Conservation (phyloP, 2,797 vertebrate species). For the Acestrorhynchus altus region DNA sequence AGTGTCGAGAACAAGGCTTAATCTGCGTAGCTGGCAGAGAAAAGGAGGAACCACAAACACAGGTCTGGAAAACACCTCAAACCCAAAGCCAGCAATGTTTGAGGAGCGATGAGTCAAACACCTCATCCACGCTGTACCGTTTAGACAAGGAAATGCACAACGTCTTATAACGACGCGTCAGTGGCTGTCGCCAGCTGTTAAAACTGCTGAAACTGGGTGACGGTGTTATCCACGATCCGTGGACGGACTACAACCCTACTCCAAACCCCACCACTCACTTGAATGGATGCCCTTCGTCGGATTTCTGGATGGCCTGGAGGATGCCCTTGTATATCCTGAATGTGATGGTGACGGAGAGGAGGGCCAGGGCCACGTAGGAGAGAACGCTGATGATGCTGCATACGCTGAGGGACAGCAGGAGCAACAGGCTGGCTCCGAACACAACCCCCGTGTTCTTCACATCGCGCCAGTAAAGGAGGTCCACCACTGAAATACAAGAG, state of each 20-base stretch:
- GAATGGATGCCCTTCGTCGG: slow-evolving; percentile 95
- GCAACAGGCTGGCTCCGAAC: slow-evolving; percentile 90
- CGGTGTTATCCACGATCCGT: too few species aligned
- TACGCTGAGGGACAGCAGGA: slow-evolving; percentile 91
- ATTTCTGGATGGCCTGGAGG: slow-evolving; percentile 97
- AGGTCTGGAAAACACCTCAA: background rate
- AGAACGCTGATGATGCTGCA: slow-evolving; percentile 96
- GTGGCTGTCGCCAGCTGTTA: too few species aligned
- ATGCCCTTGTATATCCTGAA: slow-evolving; percentile 98
- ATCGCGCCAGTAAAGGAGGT: slow-evolving; percentile 97
- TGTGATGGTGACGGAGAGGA: slow-evolving; percentile 93
- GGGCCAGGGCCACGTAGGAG: slow-evolving; percentile 91
- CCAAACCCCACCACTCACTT: slow-evolving; percentile 80
- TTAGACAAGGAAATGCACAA: too few species aligned
- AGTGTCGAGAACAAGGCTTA: slow-evolving; percentile 41
- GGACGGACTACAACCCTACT: too few species aligned
- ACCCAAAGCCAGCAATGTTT: background rate
- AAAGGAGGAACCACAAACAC: slow-evolving; percentile 15
- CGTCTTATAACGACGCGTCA: too few species aligned
- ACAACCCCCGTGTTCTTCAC: slow-evolving; percentile 93
- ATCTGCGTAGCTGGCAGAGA: slow-evolving; percentile 44
- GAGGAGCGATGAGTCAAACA: too few species aligned
- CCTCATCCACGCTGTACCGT: too few species aligned
- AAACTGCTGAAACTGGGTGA: too few species aligned
- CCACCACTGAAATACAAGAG: slow-evolving; percentile 82